Evolutionary conservation across 2,797 vertebrate species (phyloP), one percentile per base, ranked within the genome.

Genomic region (Enteromius argenteus): DNA sequence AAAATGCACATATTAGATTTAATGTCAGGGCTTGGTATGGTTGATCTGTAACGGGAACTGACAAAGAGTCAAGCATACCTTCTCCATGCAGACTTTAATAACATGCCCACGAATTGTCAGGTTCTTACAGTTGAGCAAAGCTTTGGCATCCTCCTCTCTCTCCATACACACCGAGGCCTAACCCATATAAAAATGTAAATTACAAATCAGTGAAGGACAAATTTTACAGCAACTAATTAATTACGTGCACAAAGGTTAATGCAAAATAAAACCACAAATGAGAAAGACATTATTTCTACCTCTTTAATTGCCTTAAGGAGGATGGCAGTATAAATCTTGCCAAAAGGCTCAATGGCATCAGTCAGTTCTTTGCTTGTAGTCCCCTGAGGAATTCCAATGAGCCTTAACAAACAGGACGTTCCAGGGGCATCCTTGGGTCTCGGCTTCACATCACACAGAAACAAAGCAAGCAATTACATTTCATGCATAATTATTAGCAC

Each of bases 141-240:
- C 94, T 35, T 91, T 90, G 23, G 97, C 94, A 0, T 96, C 95
- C 71, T 97, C 96, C 73, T 92, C 95, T 64, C 92, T 95, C 87
- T 96, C 95, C 90, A 96, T 97, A 89, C 93, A 92, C 75, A 97
- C 90, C 0, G 94, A 93, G 30, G 96, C 97, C 97, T 99, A 46
- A 46, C 44, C 3, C 58, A 58, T n/a, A n/a, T 58, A 23, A 58
- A 58, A 58, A 23, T 30, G 14, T 17, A 5, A 64, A 15, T 7
- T 32, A 30, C 60, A 62, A 42, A 46, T 13, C 27, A 42, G 35
- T 42, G 64, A 67, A 67, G 17, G 32, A 19, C 15, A 37, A 9
- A 35, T 67, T 37, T 21, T 62, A 30, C 27, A 62, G 53, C 21
- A 56, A 56, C 11, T 32, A 15, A 64, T 64, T 64, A 68, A 39